Conservation (phyloP, 2,797 vertebrate genomes). For the Cynodonichthys magdalenae region DNA sequence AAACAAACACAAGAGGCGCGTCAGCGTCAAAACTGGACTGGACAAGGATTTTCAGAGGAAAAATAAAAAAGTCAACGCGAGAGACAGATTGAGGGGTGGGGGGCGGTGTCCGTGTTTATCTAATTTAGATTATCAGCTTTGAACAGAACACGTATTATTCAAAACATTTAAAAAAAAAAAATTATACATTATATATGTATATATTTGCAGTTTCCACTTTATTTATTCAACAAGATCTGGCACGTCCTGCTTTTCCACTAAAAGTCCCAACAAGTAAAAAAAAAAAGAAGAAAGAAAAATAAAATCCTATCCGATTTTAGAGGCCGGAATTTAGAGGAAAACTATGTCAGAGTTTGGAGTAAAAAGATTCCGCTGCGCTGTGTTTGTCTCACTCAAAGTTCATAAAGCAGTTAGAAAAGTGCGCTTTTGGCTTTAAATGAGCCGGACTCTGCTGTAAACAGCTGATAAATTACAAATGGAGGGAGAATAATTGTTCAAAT, state of each 20-base stretch:
- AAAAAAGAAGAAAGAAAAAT: constrained; percentile 16
- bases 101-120: constrained; percentile 45
- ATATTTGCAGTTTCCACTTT: constrained; percentile 13
- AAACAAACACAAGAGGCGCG: constrained; percentile 69
- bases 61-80: constrained; percentile 21
- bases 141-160: constrained; percentile 37
- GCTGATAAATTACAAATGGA: constrained; percentile 46
- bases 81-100: constrained; percentile 14
- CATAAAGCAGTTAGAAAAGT: constrained; percentile 47
- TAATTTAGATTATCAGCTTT: constrained; percentile 46
- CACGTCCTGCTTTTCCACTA: constrained; percentile 15
- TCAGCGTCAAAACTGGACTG: constrained; percentile 27
- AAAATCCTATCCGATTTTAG: constrained; percentile 27
- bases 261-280: constrained; percentile 20
- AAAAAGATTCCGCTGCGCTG: constrained; percentile 20
- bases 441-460: constrained; percentile 11
- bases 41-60: constrained; percentile 11
- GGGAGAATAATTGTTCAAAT: constrained; percentile 39
- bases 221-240: constrained; percentile 1
- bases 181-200: no score
- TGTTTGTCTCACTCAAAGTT: constrained; percentile 53
- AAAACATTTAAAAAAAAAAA: no score
- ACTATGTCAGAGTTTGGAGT: constrained; percentile 2
- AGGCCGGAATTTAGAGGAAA: constrained; percentile 19
- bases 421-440: constrained; percentile 37